A percentile compares a stretch with the other conserved stretches of the same genome.
Evolutionary conservation across 2,113 vertebrate species (phyloP).

Genomic region (Myotis lucifugus): DNA sequence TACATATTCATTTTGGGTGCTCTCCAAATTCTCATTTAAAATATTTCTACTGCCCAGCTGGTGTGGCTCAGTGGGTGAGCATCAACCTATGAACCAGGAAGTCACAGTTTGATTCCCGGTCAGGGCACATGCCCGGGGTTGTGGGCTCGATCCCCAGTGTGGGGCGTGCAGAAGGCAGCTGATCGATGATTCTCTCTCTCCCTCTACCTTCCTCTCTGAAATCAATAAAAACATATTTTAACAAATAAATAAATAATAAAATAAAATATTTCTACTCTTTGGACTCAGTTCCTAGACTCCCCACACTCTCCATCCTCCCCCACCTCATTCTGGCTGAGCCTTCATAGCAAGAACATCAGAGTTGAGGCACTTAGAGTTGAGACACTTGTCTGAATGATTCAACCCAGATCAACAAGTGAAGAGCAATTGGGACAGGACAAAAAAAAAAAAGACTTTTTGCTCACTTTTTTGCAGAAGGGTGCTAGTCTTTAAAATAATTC

Average conservation of each 20-base stretch:
- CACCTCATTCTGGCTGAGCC: not conserved
- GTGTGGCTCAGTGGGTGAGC: too few relatives aligned
- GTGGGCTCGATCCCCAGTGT: too few relatives aligned
- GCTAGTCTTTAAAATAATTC: conserved; percentile 33
- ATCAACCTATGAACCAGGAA: too few relatives aligned
- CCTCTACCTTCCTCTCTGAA: too few relatives aligned
- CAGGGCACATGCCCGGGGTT: too few relatives aligned
- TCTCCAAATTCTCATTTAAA: conserved; percentile 34
- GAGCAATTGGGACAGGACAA: not conserved
- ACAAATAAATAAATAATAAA: not conserved
- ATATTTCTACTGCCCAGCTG: not conserved
- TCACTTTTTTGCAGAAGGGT: not conserved
- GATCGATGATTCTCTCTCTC: too few relatives aligned
- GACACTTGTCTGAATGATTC: conserved; percentile 24
- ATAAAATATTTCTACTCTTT: not conserved
- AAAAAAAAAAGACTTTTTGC: not conserved
- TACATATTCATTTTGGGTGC: not conserved
- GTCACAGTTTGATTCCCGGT: too few relatives aligned
- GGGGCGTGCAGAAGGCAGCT: too few relatives aligned
- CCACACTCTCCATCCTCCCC: too few relatives aligned
- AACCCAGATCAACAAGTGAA: conserved; percentile 26
- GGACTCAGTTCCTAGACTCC: not conserved
- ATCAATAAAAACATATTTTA: too few relatives aligned
- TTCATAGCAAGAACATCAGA: not conserved
- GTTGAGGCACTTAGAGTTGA: not conserved